phyloP scores from a whole-genome alignment of 1,140 invertebrate species.

The Cecropterus lyciades region DNA sequence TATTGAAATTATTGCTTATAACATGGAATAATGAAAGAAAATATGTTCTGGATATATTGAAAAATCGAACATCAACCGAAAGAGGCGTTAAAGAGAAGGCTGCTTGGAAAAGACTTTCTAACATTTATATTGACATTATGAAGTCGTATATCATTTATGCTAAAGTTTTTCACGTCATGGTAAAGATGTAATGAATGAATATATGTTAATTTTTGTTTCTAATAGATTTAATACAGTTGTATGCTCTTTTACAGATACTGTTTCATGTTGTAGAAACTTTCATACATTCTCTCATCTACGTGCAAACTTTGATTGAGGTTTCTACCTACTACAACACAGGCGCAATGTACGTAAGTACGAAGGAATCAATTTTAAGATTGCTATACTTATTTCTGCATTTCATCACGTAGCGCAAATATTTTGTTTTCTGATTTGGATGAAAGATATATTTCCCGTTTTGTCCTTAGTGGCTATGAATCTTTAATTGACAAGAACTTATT shows the following conservation, averaged over 20 bases:
- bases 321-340: constrained; percentile 12
- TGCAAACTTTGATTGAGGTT: constrained; percentile 37
- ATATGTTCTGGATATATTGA: constrained; percentile 4
- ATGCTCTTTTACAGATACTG: constrained; percentile 40
- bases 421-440: too few species aligned
- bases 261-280: constrained; percentile 36
- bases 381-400: too few species aligned
- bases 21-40: constrained; percentile 7
- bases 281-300: constrained; percentile 36
- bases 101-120: constrained; percentile 1
- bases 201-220: too few species aligned
- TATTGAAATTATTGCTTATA: neutral
- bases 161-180: constrained; percentile 17
- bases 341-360: neutral
- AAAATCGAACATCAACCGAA: neutral
- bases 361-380: too few species aligned
- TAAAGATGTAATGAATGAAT: too few species aligned
- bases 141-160: constrained; percentile 5
- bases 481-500: too few species aligned
- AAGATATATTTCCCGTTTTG: too few species aligned
- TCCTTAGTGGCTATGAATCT: too few species aligned
- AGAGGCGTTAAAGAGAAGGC: neutral
- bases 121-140: constrained; percentile 18
- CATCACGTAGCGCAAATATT: too few species aligned
- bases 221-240: too few species aligned